Conservation (phyloP, 2,113 vertebrate genomes). For the Dasyprocta punctata region DNA sequence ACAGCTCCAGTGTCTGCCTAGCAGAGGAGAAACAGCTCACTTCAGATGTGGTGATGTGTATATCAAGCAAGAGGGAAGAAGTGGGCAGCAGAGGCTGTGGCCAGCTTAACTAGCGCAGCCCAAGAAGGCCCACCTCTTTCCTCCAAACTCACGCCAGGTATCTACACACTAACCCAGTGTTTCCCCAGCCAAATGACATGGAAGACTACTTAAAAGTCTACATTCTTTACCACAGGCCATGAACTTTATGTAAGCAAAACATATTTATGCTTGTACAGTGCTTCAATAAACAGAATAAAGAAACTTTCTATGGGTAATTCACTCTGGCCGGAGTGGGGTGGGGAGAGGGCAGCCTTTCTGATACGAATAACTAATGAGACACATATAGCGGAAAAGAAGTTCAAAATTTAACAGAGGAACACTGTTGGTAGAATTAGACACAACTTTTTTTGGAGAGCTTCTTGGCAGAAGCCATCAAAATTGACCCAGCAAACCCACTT, state of each 20-base stretch:
- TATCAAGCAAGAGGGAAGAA: not conserved
- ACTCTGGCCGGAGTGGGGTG: not conserved
- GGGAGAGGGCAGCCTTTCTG: conserved; percentile 44
- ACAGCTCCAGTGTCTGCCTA: not conserved
- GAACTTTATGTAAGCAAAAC: conserved; percentile 77
- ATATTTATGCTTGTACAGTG: conserved; percentile 66
- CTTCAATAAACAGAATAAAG: conserved; percentile 74
- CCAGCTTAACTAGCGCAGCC: not conserved
- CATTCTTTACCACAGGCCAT: conserved; percentile 80
- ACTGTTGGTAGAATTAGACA: conserved; percentile 55
- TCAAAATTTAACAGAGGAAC: conserved; percentile 63
- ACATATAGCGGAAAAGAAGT: not conserved
- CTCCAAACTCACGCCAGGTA: conserved; percentile 57
- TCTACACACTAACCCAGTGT: conserved; percentile 72
- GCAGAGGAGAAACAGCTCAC: not conserved
- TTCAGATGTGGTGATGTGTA: not conserved
- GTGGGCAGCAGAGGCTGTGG: not conserved
- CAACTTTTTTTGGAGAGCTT: not conserved
- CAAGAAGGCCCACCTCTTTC: conserved; percentile 47
- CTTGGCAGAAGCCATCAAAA: conserved; percentile 29
- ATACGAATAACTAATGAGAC: conserved; percentile 62
- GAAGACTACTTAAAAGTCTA: conserved; percentile 65
- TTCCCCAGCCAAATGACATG: conserved; percentile 49
- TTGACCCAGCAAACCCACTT: conserved; percentile 11
- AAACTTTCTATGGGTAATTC: conserved; percentile 61